Evolutionary conservation across 2,797 vertebrate genomes (phyloP).

Genomic region (Pangasius krempfi): DNA sequence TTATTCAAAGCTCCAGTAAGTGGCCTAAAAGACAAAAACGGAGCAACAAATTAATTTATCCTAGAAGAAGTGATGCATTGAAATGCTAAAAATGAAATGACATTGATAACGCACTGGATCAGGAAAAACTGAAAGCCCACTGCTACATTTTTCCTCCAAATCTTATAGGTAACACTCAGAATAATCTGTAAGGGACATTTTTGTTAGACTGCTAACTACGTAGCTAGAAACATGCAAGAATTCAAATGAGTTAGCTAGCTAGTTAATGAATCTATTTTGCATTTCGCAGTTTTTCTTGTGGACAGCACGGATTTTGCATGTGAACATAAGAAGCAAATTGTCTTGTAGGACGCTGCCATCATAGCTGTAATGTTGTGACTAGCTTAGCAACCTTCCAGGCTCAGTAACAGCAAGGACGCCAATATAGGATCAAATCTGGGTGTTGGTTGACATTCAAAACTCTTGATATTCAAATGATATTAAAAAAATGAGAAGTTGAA

Average conservation of each 20-base stretch:
- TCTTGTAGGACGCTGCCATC: neutral
- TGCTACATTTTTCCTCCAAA: neutral
- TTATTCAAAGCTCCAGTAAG: neutral
- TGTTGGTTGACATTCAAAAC: neutral
- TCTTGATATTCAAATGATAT: neutral
- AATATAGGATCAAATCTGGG: neutral
- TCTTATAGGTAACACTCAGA: neutral
- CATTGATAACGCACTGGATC: no score
- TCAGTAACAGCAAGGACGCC: neutral
- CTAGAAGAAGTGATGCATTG: neutral
- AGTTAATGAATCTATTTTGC: neutral
- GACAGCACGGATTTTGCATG: neutral
- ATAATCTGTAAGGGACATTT: neutral
- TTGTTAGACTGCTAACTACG: neutral
- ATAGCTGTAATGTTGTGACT: neutral
- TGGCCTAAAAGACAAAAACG: neutral
- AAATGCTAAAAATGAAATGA: neutral
- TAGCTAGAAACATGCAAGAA: neutral
- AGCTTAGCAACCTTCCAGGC: neutral
- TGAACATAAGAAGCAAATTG: neutral
- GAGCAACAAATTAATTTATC: neutral
- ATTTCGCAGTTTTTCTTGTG: neutral
- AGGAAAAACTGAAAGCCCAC: neutral
- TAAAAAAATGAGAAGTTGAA: neutral
- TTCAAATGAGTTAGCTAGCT: neutral